Base-by-base conservation (phyloP, 2,797 vertebrate genomes). In the Leptodactylus fallax region DNA sequence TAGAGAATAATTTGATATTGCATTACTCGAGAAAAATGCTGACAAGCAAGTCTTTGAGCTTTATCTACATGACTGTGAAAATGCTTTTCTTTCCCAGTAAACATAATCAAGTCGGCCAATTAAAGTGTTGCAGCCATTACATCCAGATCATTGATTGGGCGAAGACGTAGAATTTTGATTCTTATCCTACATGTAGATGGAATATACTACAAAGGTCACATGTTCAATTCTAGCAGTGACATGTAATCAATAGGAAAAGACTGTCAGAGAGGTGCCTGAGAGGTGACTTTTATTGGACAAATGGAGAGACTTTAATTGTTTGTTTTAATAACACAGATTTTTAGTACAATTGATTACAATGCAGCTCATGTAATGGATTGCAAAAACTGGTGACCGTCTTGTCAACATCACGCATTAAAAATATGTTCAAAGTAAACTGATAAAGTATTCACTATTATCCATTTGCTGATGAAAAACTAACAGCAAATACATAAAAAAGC, bases 211-310 rank as follows among this genome's bases (percentile, higher is more conserved):
- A 88, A 88, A 88, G 81, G 81, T 85, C 76, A 85, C 36, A 83
- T 71, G 65, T 61, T 56, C 47, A 84, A 60, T 88, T 49, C 76
- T 49, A 78, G 49, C 45, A 71, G 65, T 49, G 60, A 88, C 81
- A 79, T n/a, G 79, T 60, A 88, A 88, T 88, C 87, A 63, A 85
- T 88, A 80, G n/a, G 16, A 85, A 60, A 72, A 71, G 81, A 56
- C 81, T 49, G n/a, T 79, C n/a, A 14, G 13, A 11, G 53, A 71
- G 77, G 27, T 77, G 16, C 55, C 55, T n/a, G 4, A 36, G 36
- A 36, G 36, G 36, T 36, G 36, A 36, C 36, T 69, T 78, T 45
- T 87, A 83, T 78, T 78, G 72, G 25, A 45, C 17, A 21, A 83
- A 69, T 17, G 7, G 19, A 60, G 45, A 87, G 61, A 56, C 78